These are phyloP conservation scores for Apaloderma vittatum DNA, from an alignment of 2,113 vertebrate genomes.

Conservation along the genomic window DNA sequence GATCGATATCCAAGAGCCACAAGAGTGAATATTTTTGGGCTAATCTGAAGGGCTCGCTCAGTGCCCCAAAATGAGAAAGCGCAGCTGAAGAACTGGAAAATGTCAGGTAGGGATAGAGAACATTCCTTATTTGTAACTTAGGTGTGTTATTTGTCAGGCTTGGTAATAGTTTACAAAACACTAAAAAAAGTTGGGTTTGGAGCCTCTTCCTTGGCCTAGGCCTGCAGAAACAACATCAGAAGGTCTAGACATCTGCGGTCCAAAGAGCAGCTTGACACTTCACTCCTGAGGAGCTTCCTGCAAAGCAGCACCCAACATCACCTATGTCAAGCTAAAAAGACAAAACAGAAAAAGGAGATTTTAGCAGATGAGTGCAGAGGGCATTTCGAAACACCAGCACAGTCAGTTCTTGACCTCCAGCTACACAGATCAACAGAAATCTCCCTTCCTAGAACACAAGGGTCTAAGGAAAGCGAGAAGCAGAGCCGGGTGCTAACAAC, in stretches of 20 bases:
- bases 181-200: background rate
- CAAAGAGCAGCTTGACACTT: background rate
- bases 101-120: background rate
- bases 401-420: background rate
- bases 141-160: background rate
- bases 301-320: background rate
- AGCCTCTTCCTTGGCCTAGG: background rate
- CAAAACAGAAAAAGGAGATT: background rate
- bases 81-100: background rate
- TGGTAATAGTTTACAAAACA: constrained; percentile 5
- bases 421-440: background rate
- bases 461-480: background rate
- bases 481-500: background rate
- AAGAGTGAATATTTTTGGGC: background rate
- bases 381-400: background rate
- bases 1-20: background rate
- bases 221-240: background rate
- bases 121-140: background rate
- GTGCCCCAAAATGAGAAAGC: background rate
- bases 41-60: background rate
- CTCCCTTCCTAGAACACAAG: background rate
- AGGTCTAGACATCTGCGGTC: background rate
- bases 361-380: background rate
- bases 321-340: constrained; percentile 66
- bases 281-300: background rate